A percentile compares a stretch with the other conserved stretches of the same genome.
phyloP scores from a whole-genome alignment of 2,888 invertebrate species.

The Philereme transversata region DNA sequence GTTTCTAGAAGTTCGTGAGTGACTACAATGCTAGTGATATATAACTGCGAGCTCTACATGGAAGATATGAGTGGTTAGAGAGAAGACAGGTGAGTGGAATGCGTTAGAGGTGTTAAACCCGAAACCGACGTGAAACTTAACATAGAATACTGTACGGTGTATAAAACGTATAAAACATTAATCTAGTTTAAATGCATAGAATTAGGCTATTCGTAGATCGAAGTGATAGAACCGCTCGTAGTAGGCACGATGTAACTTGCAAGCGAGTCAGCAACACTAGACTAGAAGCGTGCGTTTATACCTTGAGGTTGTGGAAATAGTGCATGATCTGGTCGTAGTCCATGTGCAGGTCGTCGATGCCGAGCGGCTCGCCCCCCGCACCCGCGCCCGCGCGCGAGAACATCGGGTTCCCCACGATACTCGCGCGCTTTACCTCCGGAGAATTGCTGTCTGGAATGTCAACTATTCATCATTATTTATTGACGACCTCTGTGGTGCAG shows the following conservation, averaged over 20 bases:
- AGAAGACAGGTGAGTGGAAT: slow-evolving; percentile 58
- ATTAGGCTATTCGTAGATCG: slow-evolving; percentile 79
- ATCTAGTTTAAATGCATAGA: slow-evolving; percentile 80
- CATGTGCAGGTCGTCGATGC: slow-evolving; percentile 94
- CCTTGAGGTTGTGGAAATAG: slow-evolving; percentile 98
- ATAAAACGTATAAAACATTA: slow-evolving; percentile 77
- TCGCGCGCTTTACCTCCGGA: slow-evolving; percentile 91
- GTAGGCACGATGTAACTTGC: slow-evolving; percentile 53
- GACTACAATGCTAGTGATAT: slow-evolving; percentile 67
- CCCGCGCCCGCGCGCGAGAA: slow-evolving; percentile 85
- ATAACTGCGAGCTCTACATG: slow-evolving; percentile 63
- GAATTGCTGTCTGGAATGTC: slow-evolving; percentile 62
- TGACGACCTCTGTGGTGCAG: too few species aligned
- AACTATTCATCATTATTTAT: background rate
- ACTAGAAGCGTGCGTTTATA: slow-evolving; percentile 83
- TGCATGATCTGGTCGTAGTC: slow-evolving; percentile 99
- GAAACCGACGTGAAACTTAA: slow-evolving; percentile 58
- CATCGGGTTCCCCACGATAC: slow-evolving; percentile 95
- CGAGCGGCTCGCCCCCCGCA: slow-evolving; percentile 83
- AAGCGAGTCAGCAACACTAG: slow-evolving; percentile 75
- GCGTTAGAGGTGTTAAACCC: slow-evolving; percentile 52
- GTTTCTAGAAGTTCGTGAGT: slow-evolving; percentile 52
- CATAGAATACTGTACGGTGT: slow-evolving; percentile 70
- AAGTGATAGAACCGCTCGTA: slow-evolving; percentile 54
- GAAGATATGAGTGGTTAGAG: slow-evolving; percentile 56